Evolutionary conservation across 2,113 vertebrate genomes (phyloP), one percentile per base, ranked within the genome.

Genomic region (Rissa tridactyla): DNA sequence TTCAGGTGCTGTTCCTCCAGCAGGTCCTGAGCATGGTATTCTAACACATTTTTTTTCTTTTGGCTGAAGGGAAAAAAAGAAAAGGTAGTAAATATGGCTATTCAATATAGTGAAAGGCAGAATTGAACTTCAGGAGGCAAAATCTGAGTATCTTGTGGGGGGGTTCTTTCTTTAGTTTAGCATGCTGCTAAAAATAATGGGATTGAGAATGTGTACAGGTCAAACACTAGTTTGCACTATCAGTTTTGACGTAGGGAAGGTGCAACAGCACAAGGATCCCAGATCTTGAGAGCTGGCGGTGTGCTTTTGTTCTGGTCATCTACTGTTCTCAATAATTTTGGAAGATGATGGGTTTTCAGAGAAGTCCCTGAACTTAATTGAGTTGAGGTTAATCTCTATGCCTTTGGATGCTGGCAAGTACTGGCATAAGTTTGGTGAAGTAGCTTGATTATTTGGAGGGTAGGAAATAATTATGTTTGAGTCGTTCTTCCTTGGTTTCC

Each of bases 401-500:
- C 44, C 32, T 62, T 58, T 95, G 72, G 32, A 71, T 83, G 22
- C 15, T 88, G 55, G 27, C 51, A 47, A 64, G 29, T 58, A 36
- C 13, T 79, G 51, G 8, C 16, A 2, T 64, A 47, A 75, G 9
- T 78, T 78, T 86, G 66, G n/a, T 68, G 46, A 80, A 58, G 46
- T 49, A 42, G 44, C 30, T 73, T 18, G 9, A 44, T 90, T 70
- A 58, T 81, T 75, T 86, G 68, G 29, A 49, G 38, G 17, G 44
- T 58, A 81, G 68, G 92, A 96, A 95, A 89, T 62, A 86, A 64
- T 80, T 2, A 17, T 6, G 9, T 52, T 84, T 6, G 23, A 54
- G 22, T 12, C 42, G 47, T 86, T 94, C 60, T 76, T 88, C 20
- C 38, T 76, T 58, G 29, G 19, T 79, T 94, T 97, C 75, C 94